These are phyloP conservation scores for Pseudomyrmex concolor DNA, from an alignment of 1,140 invertebrate genomes.

Conservation along the genomic window DNA sequence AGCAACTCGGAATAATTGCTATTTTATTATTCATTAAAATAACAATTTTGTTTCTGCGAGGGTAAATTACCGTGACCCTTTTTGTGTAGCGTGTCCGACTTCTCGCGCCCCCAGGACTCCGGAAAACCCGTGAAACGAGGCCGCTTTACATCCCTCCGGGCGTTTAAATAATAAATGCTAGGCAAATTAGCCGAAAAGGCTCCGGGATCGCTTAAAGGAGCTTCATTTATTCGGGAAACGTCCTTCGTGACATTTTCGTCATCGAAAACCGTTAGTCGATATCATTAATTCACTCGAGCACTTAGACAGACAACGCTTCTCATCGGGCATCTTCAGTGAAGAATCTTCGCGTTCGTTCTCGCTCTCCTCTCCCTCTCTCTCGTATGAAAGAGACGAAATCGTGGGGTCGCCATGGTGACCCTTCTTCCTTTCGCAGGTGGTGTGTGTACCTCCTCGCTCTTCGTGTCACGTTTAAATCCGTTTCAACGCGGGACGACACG, in stretches of 20 bases:
- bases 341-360: conserved; percentile 24
- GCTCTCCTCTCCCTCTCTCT: not conserved
- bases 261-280: conserved; percentile 46
- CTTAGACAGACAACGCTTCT: conserved; percentile 40
- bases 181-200: conserved; percentile 18
- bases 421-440: conserved; percentile 4
- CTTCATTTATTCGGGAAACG: conserved; percentile 27
- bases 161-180: conserved; percentile 43
- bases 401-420: conserved; percentile 44
- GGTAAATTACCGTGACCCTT: not conserved
- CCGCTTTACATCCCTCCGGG: not conserved
- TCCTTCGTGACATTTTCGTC: conserved; percentile 19
- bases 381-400: conserved; percentile 35
- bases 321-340: conserved; percentile 45
- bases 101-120: not conserved
- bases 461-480: conserved; percentile 5
- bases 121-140: not conserved
- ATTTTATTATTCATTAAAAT: not conserved
- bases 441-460: not conserved
- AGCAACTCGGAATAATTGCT: no score
- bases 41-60: not conserved
- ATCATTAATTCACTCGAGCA: conserved; percentile 56
- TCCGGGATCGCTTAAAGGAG: not conserved
- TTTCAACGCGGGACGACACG: not conserved
- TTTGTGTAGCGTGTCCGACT: not conserved